phyloP scores from a whole-genome alignment of 1,140 invertebrate species.

The Drosophila kanapiae region DNA sequence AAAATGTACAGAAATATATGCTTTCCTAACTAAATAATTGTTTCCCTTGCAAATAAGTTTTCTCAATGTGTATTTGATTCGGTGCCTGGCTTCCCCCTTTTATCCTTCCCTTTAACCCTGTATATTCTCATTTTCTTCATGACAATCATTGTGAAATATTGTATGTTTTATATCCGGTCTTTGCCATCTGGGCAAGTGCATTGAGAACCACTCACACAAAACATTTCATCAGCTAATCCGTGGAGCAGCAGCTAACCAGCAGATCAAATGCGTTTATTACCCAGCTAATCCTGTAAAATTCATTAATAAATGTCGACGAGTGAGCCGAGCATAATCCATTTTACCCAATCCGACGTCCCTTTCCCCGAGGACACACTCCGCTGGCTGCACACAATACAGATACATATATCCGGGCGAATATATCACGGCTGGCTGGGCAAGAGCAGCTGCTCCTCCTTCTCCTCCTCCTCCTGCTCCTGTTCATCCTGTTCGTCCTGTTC shows the following conservation, averaged over 20 bases:
- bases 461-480: constrained; percentile 5
- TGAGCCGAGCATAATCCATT: constrained; percentile 71
- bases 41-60: not conserved
- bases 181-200: constrained; percentile 4
- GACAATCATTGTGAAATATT: constrained; percentile 24
- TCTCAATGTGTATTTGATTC: constrained; percentile 8
- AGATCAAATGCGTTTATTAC: constrained; percentile 71
- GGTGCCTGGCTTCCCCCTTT: not conserved
- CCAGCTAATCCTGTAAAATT: constrained; percentile 70
- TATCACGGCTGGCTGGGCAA: constrained; percentile 73
- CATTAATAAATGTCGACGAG: constrained; percentile 79
- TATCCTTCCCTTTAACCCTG: too few species aligned
- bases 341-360: constrained; percentile 42
- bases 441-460: constrained; percentile 52
- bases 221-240: constrained; percentile 53
- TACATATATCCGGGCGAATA: constrained; percentile 45
- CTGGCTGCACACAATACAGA: constrained; percentile 76
- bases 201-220: constrained; percentile 22
- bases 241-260: constrained; percentile 23
- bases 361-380: constrained; percentile 31
- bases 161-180: not conserved
- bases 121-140: constrained; percentile 16
- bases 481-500: constrained; percentile 10
- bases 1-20: too few species aligned
- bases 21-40: too few species aligned